Evolutionary conservation across 2,888 invertebrate genomes (phyloP).

Genomic region (Conus canariensis): DNA sequence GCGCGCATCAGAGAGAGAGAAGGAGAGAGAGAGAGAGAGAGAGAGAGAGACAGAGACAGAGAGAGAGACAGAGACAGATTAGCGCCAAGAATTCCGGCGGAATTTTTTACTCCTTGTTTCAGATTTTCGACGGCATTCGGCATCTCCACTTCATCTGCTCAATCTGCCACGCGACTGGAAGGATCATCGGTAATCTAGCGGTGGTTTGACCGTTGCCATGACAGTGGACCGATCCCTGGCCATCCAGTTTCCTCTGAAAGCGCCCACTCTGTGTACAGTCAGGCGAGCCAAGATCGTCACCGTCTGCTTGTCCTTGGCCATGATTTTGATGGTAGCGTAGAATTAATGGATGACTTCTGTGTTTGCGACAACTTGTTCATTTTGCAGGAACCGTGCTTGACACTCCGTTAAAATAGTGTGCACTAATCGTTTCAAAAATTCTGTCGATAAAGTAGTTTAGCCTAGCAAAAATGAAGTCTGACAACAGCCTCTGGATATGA

Average conservation of each 20-base stretch:
- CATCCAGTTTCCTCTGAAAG: constrained; percentile 63
- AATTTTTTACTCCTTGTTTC: neutral
- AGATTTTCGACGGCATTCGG: constrained; percentile 8
- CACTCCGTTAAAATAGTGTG: too few species aligned
- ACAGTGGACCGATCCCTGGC: constrained; percentile 66
- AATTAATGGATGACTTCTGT: too few species aligned
- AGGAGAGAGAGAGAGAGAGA: too few species aligned
- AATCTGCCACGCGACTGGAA: constrained; percentile 62
- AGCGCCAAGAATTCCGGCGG: neutral
- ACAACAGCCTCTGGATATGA: too few species aligned
- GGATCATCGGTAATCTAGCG: constrained; percentile 65
- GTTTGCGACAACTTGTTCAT: too few species aligned
- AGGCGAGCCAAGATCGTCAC: constrained; percentile 59
- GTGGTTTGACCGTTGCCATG: constrained; percentile 67
- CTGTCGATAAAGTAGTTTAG: too few species aligned
- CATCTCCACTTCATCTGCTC: constrained; percentile 61
- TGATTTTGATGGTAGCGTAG: constrained; percentile 53
- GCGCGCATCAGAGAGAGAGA: too few species aligned
- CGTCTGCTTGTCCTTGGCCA: constrained; percentile 50
- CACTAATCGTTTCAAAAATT: too few species aligned
- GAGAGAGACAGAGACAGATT: neutral
- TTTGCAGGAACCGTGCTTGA: too few species aligned
- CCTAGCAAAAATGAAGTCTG: too few species aligned
- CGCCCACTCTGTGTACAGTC: constrained; percentile 59
- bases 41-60: neutral